These are phyloP conservation scores for Tadarida brasiliensis DNA, from an alignment of 2,797 vertebrate species.

Conservation along the genomic window DNA sequence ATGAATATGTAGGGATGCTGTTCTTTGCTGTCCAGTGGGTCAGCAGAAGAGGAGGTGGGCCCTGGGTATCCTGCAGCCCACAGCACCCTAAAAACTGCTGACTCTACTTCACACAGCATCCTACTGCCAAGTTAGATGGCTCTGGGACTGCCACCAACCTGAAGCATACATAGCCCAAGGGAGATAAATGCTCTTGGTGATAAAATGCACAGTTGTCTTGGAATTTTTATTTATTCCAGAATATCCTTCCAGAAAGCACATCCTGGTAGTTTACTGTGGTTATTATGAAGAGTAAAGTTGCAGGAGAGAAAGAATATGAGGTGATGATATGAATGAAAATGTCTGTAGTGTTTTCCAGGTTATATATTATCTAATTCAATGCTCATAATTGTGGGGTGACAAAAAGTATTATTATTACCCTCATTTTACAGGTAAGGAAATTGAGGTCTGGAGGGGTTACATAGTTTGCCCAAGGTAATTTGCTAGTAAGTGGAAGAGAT, in stretches of 20 bases:
- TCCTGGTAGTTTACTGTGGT: slow-evolving; percentile 2
- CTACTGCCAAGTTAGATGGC: slow-evolving; percentile 67
- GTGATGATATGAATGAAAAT: slow-evolving; percentile 34
- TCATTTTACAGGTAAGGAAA: background rate
- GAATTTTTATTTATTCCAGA: slow-evolving; percentile 71
- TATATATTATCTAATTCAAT: slow-evolving; percentile 8
- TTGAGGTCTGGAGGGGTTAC: background rate
- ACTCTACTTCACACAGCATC: slow-evolving; percentile 78
- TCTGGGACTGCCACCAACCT: slow-evolving; percentile 51
- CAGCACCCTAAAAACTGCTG: slow-evolving; percentile 74
- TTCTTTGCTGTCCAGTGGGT: slow-evolving; percentile 83
- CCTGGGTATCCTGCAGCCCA: slow-evolving; percentile 81
- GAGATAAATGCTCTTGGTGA: slow-evolving; percentile 58
- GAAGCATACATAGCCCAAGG: slow-evolving; percentile 8
- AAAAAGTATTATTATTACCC: background rate
- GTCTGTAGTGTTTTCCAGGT: slow-evolving; percentile 3
- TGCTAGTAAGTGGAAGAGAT: background rate
- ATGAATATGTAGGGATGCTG: slow-evolving; percentile 83
- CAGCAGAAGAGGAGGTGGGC: slow-evolving; percentile 79
- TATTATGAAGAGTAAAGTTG: slow-evolving; percentile 27
- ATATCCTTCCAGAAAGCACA: slow-evolving; percentile 44
- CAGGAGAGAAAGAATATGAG: slow-evolving; percentile 31
- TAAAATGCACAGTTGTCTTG: slow-evolving; percentile 57
- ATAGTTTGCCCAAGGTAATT: background rate
- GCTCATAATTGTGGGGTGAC: background rate